Base-by-base conservation (phyloP, 2,113 vertebrate species). In the Brachypodius melanocephalos region DNA sequence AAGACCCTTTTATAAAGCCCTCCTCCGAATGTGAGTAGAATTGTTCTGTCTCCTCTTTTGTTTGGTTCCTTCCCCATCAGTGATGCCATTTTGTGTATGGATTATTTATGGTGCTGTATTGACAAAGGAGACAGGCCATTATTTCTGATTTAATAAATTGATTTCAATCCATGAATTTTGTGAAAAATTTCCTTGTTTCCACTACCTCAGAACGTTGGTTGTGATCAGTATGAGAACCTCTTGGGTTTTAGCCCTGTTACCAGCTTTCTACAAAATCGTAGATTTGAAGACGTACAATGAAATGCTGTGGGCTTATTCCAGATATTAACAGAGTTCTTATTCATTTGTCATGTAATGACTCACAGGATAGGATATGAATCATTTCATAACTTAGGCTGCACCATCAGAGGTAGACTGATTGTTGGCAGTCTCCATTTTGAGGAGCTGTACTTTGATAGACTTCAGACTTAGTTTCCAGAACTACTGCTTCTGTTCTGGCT, bases 1-100 rank as follows among this genome's bases (percentile, higher is more conserved):
- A 29, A 97, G 99, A 49, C 99, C 99, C 14, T 99, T 99, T 97
- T 99, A 99, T 97, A 99, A 99, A 98, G 99, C 99, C 59, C 99
- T 99, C 49, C 99, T 99, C 54, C 98, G 99, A 98, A 99, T 99
- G 99, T 99, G 89, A 98, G 98, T 98, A 96, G 24, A 81, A 61
- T 28, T 75, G 22, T 84, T 82, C 38, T 73, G 14, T 66, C 63
- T 89, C 14, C 43, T 58, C 57, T 69, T 43, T n/a, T 17, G 5
- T 49, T 76, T 66, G 20, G 29, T 63, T 84, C 57, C 57, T 84
- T 87, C 55, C 52, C 25, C 11, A 4, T 32, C 16, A 85, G 26
- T 2, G 2, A 19, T 84, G 32, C 22, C 45, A 24, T 45, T 62
- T 67, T 66, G 17, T 68, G 13, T 32, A 42, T 58, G 14, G 40